Evolutionary conservation across 2,888 invertebrate genomes (phyloP).

Genomic region (Epinotia demarniana): DNA sequence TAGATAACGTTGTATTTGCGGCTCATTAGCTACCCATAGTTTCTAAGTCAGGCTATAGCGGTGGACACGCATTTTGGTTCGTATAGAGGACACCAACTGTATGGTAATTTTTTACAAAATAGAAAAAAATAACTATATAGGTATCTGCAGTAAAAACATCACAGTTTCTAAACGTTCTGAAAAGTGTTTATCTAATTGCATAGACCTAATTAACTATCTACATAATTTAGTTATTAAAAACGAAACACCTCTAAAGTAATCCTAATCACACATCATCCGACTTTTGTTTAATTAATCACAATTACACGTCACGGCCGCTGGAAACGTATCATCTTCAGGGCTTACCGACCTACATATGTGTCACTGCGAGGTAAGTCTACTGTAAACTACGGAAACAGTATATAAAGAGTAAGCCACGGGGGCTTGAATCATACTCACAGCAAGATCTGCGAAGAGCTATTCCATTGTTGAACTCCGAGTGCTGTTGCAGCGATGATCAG

Average conservation of each 20-base stretch:
- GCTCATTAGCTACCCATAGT: too few species aligned
- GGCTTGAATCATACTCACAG: conserved; percentile 9
- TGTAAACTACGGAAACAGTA: conserved; percentile 22
- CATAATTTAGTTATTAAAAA: neutral
- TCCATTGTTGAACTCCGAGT: neutral
- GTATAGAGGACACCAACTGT: too few species aligned
- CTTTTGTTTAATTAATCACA: conserved; percentile 24
- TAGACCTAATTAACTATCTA: neutral
- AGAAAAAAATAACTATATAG: too few species aligned
- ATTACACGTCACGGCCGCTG: conserved; percentile 10
- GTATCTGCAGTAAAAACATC: too few species aligned
- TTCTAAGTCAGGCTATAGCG: too few species aligned
- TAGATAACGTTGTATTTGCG: too few species aligned
- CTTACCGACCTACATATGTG: conserved; percentile 9
- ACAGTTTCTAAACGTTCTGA: too few species aligned
- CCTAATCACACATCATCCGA: neutral
- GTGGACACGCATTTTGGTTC: too few species aligned
- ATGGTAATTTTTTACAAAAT: too few species aligned
- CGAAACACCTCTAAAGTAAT: neutral
- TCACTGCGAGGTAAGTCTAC: conserved; percentile 9
- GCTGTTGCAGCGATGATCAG: conserved; percentile 8
- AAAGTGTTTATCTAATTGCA: neutral
- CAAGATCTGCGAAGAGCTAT: neutral
- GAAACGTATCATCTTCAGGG: conserved; percentile 12
- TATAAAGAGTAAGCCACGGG: conserved; percentile 12